Conservation (phyloP, 2,113 vertebrate species). For the Sterrhoptilus dennistouni region DNA sequence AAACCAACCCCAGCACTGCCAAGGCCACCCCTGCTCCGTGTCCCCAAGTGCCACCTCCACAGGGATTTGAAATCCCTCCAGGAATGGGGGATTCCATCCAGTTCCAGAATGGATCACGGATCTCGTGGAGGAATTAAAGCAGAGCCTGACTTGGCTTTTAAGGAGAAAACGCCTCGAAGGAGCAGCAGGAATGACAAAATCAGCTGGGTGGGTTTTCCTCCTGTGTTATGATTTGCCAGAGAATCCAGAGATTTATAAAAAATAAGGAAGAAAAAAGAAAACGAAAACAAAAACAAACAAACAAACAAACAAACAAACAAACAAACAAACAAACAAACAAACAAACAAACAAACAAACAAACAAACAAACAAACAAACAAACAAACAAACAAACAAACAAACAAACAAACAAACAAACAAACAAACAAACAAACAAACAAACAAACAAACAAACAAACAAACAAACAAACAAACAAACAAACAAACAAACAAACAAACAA, state of each 20-base stretch:
- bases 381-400: too few relatives aligned
- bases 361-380: too few relatives aligned
- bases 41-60: not conserved
- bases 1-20: not conserved
- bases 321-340: not conserved
- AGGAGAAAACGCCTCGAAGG: not conserved
- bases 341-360: too few relatives aligned
- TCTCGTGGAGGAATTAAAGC: not conserved
- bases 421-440: not conserved
- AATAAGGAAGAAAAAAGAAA: not conserved
- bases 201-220: not conserved
- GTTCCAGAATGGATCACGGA: not conserved
- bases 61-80: not conserved
- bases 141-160: not conserved
- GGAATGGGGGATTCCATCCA: not conserved
- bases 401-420: too few relatives aligned
- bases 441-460: too few relatives aligned
- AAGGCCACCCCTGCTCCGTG: accelerated
- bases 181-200: not conserved
- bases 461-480: too few relatives aligned
- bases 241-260: not conserved
- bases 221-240: accelerated
- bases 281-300: too few relatives aligned
- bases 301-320: too few relatives aligned
- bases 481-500: not conserved